A percentile compares a stretch with the other conserved stretches of the same genome.
Evolutionary conservation across 2,888 invertebrate species (phyloP).

Genomic region (Diogma glabrata): DNA sequence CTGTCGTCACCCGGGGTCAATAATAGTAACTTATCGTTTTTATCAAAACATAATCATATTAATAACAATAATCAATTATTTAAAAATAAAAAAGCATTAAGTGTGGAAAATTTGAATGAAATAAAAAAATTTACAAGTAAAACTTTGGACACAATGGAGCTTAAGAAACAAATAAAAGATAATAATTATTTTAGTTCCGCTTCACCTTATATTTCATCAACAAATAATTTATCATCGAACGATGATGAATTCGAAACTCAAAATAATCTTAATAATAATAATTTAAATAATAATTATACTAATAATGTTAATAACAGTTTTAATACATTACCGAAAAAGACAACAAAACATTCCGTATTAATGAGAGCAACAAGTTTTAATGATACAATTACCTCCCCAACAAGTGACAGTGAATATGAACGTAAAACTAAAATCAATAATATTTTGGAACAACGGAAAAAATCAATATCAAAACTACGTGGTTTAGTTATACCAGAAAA

Average conservation of each 20-base stretch:
- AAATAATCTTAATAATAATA: background rate
- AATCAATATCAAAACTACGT: constrained; percentile 70
- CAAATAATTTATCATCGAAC: background rate
- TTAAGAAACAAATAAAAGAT: background rate
- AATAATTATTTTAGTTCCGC: background rate
- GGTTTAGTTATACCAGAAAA: constrained; percentile 81
- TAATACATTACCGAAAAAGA: constrained; percentile 23
- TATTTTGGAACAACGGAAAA: constrained; percentile 68
- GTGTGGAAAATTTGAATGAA: constrained; percentile 41
- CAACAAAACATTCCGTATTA: constrained; percentile 19
- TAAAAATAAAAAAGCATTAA: constrained; percentile 37
- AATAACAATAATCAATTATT: constrained; percentile 23
- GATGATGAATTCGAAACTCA: too few relatives aligned
- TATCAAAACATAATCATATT: constrained; percentile 20
- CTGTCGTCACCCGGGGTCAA: background rate
- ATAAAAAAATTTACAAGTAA: constrained; percentile 22
- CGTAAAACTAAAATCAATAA: constrained; percentile 59
- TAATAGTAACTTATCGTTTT: too few relatives aligned
- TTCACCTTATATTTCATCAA: background rate
- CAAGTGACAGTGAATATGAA: constrained; percentile 30
- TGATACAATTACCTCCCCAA: constrained; percentile 30
- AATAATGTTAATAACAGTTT: background rate
- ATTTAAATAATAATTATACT: background rate
- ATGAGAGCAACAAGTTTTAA: constrained; percentile 35
- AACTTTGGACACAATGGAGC: too few relatives aligned